Evolutionary conservation across 2,888 invertebrate genomes (phyloP), one percentile per base, ranked within the genome.

Genomic region (Microchrysa polita): DNA sequence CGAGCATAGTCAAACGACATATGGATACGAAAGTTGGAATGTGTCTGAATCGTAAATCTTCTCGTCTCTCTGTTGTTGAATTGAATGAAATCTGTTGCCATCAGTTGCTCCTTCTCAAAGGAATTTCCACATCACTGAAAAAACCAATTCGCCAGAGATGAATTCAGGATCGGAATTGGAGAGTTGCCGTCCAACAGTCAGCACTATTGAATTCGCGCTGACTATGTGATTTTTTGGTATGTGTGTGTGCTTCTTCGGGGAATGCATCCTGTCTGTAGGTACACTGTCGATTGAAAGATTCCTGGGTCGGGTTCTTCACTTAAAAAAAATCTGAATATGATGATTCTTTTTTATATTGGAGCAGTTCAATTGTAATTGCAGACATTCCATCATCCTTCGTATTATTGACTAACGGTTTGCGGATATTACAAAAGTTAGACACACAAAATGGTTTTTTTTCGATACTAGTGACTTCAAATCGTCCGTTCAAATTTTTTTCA

Each of bases 11-110:
- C n/a, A n/a, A n/a, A n/a, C n/a, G 48, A 48, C 48, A n/a, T 12
- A 48, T n/a, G 12, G 48, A n/a, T n/a, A 48, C 12, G 48, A 7
- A 5, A n/a, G 48, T 48, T 12, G 5, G 48, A 48, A 16, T 40
- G 61, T 61, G 61, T 61, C 40, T 40, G 34, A 40, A 10, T 40
- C 61, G 40, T 61, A 61, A 61, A 61, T 61, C 61, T 61, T 61
- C 67, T 34, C 27, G 27, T 52, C n/a, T n/a, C n/a, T n/a, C 67
- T 53, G n/a, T 7, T 23, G 12, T 53, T 53, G 53, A 53, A 67
- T 67, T 67, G 67, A 67, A 67, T 67, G 53, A 67, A 67, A 67
- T 67, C 67, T 67, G 67, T 67, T 67, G 53, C 67, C 67, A 67
- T 67, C 67, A 67, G 67, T 67, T 67, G 61, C 18, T 67, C 23